Base-by-base conservation (phyloP, 2,888 invertebrate genomes). In the Eulithis testata region DNA sequence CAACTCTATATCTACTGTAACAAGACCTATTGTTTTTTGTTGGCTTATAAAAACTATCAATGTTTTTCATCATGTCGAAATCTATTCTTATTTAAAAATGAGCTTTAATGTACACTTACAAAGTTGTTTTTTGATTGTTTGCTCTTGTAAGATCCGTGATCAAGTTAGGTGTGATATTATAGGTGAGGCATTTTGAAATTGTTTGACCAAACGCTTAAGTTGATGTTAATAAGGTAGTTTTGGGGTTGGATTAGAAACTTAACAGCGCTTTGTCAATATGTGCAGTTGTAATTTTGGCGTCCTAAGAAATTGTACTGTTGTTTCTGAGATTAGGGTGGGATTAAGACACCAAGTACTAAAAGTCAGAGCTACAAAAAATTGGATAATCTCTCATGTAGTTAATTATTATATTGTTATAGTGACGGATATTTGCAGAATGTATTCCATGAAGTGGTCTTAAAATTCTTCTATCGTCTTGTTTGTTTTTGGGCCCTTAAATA, bases 101-200 rank as follows among this genome's bases (percentile, higher is more conserved):
- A 14, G 63, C 70, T 63, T 65, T 77, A 72, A 66, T 0, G 0
- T 6, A 21, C 55, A 21, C 36, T 6, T 7, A 71, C 74, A 81
- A 61, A 70, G 75, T 50, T 63, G 61, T 64, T 70, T 72, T 70
- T 76, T n/a, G 56, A 71, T 61, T 83, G 76, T 81, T 81, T 80
- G 77, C 73, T 21, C 21, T 76, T 73, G 70, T 73, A 79, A 79
- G 76, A 80, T 77, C 77, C 75, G 75, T 81, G 81, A 85, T 84
- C 82, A 81, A 81, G 82, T 79, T 73, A 77, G 80, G 74, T 73
- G 73, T 71, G 75, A 73, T 72, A 69, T 50, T 72, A 70, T 50
- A 69, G 75, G 75, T 71, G 74, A 71, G 79, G 75, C 71, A 72
- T 75, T 79, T 76, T 72, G 74, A 74, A 78, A 78, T 71, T 68